Evolutionary conservation across 1,140 invertebrate genomes (phyloP), one percentile per base, ranked within the genome.

Genomic region (Sesamia nonagrioides): DNA sequence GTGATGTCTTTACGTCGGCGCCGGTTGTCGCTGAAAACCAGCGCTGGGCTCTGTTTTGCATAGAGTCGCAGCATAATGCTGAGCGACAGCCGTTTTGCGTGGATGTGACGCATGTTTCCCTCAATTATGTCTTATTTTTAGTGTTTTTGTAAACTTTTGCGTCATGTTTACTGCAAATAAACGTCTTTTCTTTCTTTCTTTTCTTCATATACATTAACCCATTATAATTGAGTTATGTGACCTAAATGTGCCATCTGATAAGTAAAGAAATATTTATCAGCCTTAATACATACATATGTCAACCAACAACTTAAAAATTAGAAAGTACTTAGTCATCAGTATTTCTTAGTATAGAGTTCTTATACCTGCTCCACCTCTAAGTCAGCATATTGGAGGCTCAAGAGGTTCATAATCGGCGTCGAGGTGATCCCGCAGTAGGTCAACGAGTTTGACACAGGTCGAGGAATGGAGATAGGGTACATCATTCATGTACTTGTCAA

Each of bases 391-490:
- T 80, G 27, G 79, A 56, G 75, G 77, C 71, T 78, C 76, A 78
- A 82, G 83, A 76, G 78, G 79, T 69, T 68, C 42, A 75, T 80
- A 80, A 79, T 82, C 79, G 63, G 50, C 61, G 60, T 72, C 63
- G 80, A 85, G 82, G 79, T 84, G 81, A 78, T 84, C 80, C 72
- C 74, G 74, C 72, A 86, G 71, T 82, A 69, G 82, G 86, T 87
- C 84, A 87, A 85, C 78, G 78, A 83, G 83, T 85, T 87, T 81
- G 82, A 75, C 48, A 33, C 66, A 45, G 78, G 77, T 80, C 81
- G 80, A 85, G 66, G 74, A 78, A 60, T 79, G 73, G 33, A 60
- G 72, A 72, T 82, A 74, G 66, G 45, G 56, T 58, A 73, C 75
- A 52, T 69, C 42, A 18, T 61, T 50, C 66, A 27, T 48, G 56